Conservation (phyloP, 2,888 invertebrate genomes). For the Platycheirus albimanus region DNA sequence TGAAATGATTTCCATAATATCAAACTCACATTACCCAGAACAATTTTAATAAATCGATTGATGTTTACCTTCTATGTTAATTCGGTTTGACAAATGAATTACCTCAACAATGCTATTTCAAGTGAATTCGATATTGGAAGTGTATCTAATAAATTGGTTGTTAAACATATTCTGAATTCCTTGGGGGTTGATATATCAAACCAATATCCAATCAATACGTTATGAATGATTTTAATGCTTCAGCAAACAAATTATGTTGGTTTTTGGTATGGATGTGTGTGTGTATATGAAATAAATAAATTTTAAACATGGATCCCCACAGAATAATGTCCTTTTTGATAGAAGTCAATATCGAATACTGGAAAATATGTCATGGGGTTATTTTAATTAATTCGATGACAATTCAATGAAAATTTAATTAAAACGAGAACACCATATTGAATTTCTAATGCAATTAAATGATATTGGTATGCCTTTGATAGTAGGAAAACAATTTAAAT, state of each 20-base stretch:
- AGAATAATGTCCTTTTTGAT: neutral
- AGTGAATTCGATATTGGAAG: neutral
- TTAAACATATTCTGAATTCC: neutral
- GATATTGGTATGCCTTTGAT: no score
- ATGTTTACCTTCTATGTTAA: neutral
- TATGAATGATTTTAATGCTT: neutral
- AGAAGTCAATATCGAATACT: neutral
- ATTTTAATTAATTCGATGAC: no score
- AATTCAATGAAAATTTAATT: neutral
- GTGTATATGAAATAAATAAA: neutral
- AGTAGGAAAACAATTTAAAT: no score
- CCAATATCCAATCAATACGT: conserved; percentile 19
- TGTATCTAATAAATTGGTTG: neutral
- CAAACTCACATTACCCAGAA: neutral
- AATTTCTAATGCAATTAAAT: no score
- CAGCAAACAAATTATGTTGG: neutral
- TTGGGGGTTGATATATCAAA: neutral
- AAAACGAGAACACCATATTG: no score
- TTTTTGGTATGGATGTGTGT: neutral
- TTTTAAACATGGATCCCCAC: no score
- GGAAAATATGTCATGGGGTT: neutral
- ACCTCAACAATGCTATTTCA: neutral
- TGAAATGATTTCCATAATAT: no score
- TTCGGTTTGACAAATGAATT: neutral
- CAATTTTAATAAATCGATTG: neutral